These are phyloP conservation scores for Julus scandinavius DNA, from an alignment of 2,888 invertebrate species.

Conservation along the genomic window DNA sequence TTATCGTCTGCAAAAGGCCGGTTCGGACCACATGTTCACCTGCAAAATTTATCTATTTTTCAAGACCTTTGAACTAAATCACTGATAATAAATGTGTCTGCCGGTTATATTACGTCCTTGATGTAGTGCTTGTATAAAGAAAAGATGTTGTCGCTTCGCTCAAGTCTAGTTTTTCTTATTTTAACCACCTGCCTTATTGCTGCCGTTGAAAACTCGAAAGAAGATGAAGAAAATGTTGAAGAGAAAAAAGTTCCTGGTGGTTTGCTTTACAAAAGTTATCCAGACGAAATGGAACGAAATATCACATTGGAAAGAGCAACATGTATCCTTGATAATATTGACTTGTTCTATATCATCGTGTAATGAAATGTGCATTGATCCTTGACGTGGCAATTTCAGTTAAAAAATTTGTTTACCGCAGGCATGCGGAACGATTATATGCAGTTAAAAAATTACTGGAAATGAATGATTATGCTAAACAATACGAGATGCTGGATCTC, in stretches of 20 bases:
- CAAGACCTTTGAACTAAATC: neutral
- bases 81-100: neutral
- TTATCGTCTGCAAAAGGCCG: neutral
- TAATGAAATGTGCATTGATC: neutral
- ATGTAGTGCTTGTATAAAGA: neutral
- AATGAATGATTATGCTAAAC: conserved; percentile 48
- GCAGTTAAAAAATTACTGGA: neutral
- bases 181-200: neutral
- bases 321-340: conserved; percentile 26
- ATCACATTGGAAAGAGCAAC: neutral
- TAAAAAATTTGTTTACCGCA: conserved; percentile 37
- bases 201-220: neutral
- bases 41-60: neutral
- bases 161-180: neutral
- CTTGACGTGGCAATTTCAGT: conserved; percentile 47
- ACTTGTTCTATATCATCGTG: neutral
- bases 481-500: conserved; percentile 47
- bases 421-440: neutral
- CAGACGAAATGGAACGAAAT: neutral
- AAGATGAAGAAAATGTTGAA: neutral
- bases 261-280: conserved; percentile 27
- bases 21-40: neutral
- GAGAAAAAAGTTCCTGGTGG: neutral
- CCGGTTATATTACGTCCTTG: neutral
- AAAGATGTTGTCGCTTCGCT: neutral